Conservation (phyloP, 1,140 invertebrate species). For the Cyphomyrmex costatus region DNA sequence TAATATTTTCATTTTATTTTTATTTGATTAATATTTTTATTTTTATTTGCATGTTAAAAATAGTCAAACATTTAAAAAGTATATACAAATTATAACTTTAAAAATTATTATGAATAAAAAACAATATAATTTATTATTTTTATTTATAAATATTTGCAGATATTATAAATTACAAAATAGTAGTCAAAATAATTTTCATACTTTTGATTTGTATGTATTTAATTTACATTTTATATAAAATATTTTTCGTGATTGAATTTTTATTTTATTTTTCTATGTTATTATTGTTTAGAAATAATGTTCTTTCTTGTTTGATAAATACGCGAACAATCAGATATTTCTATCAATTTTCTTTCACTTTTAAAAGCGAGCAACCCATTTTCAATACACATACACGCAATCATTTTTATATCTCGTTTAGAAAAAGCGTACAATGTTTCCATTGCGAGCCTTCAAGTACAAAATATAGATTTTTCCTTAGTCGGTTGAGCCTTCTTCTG, state of each 20-base stretch:
- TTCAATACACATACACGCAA: neutral
- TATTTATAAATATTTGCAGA: no score
- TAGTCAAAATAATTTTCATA: neutral
- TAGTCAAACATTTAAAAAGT: neutral
- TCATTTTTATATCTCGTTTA: constrained; percentile 46
- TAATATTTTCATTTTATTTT: neutral
- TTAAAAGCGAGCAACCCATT: constrained; percentile 35
- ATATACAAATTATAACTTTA: neutral
- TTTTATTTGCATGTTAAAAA: neutral
- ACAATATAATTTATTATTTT: no score
- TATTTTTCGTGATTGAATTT: neutral
- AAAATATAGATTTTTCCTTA: constrained; percentile 57
- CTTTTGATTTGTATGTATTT: neutral
- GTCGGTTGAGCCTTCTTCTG: constrained; percentile 53
- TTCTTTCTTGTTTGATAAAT: constrained; percentile 22
- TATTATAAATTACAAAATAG: neutral
- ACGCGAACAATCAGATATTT: constrained; percentile 7
- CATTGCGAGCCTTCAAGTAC: constrained; percentile 19
- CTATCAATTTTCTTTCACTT: constrained; percentile 23
- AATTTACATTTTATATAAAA: constrained; percentile 6
- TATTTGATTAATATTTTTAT: no score
- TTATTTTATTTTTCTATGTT: neutral
- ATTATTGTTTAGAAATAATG: neutral
- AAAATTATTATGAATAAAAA: no score
- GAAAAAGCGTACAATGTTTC: constrained; percentile 28